Percentiles rank a stretch among this genome's conserved stretches.
Conservation (phyloP, 2,113 vertebrate genomes). For the Salvelinus alpinus region DNA sequence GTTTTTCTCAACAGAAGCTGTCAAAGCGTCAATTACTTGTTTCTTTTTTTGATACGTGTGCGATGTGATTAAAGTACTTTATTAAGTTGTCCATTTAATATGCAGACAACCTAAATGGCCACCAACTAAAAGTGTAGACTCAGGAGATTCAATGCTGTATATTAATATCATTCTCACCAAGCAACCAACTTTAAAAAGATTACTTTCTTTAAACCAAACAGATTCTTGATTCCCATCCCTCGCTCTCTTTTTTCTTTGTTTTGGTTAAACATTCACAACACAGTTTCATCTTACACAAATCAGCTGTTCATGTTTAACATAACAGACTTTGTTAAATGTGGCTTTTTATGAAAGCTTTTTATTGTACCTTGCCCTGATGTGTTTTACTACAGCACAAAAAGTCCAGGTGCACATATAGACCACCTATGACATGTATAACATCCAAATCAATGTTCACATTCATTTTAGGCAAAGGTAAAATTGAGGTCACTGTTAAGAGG, state of each 20-base stretch:
- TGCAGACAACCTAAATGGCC: conserved; percentile 41
- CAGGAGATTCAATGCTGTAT: conserved; percentile 25
- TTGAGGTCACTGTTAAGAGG: not conserved
- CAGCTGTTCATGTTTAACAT: not conserved
- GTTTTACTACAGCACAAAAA: not conserved
- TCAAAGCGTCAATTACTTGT: conserved; percentile 31
- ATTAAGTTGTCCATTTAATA: conserved; percentile 44
- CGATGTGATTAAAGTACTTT: conserved; percentile 49
- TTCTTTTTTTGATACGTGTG: conserved; percentile 44
- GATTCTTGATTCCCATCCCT: not conserved
- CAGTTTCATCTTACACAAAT: not conserved
- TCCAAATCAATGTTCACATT: not conserved
- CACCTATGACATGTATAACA: not conserved
- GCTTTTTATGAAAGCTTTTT: not conserved
- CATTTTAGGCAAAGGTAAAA: not conserved
- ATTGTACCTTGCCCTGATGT: not conserved
- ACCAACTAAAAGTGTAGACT: conserved; percentile 13
- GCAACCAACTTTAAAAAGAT: conserved; percentile 14
- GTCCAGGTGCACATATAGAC: not conserved
- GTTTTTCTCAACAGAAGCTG: not conserved
- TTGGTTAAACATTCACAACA: not conserved
- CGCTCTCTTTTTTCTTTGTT: not conserved
- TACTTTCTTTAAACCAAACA: not conserved
- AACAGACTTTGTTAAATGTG: not conserved
- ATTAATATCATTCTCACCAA: conserved; percentile 41